phyloP scores from a whole-genome alignment of 2,797 vertebrate genomes.

The Botia kubotai region DNA sequence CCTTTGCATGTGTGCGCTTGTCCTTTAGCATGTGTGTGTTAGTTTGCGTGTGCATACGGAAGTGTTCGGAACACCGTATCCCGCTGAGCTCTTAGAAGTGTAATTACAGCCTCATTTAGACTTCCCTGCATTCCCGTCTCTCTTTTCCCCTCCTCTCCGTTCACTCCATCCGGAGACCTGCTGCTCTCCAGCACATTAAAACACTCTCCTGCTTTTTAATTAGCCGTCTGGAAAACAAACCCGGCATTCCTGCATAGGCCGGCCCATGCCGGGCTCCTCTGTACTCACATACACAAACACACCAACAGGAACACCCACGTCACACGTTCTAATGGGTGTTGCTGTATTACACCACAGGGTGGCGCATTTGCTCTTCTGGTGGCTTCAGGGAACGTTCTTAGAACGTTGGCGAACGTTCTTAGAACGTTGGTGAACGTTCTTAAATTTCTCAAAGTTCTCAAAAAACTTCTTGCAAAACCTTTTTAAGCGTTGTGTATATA shows the following conservation, averaged over 20 bases:
- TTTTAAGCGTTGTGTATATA: too few species aligned
- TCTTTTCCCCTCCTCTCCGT: conserved; percentile 55
- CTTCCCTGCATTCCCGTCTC: conserved; percentile 49
- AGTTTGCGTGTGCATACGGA: conserved; percentile 41
- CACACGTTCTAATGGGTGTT: not conserved
- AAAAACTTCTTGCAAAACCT: too few species aligned
- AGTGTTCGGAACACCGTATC: conserved; percentile 61
- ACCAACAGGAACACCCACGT: conserved; percentile 26
- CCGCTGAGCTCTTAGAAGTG: conserved; percentile 65
- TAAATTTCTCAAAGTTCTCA: too few species aligned
- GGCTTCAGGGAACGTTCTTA: not conserved
- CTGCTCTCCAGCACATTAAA: conserved; percentile 80
- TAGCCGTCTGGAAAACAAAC: conserved; percentile 80
- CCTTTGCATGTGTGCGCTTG: conserved; percentile 21
- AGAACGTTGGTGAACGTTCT: too few species aligned
- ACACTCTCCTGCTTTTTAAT: conserved; percentile 78
- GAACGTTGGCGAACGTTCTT: too few species aligned
- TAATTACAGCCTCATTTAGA: conserved; percentile 78
- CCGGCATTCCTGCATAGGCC: conserved; percentile 74
- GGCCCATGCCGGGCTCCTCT: conserved; percentile 16
- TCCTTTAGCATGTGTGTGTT: conserved; percentile 29
- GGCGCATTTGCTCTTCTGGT: conserved; percentile 28
- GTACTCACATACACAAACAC: conserved; percentile 6
- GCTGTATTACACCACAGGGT: conserved; percentile 39
- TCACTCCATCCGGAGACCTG: conserved; percentile 80